These are phyloP conservation scores for Neodon shergylaensis DNA, from an alignment of 2,113 vertebrate species.

Conservation along the genomic window DNA sequence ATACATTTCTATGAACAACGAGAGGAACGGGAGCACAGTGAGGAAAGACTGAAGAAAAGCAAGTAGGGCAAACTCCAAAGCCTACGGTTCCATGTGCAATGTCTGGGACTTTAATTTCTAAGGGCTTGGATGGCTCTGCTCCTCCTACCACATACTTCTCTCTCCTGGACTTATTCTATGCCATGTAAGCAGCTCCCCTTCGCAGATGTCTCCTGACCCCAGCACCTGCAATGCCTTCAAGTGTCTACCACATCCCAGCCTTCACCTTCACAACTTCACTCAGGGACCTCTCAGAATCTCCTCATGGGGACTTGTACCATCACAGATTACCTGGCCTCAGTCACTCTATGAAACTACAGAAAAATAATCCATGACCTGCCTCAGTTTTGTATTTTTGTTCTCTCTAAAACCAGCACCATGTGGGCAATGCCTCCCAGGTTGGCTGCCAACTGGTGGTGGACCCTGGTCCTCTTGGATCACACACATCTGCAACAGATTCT, in stretches of 20 bases:
- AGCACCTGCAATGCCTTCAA: background rate
- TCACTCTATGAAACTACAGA: background rate
- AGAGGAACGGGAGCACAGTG: background rate
- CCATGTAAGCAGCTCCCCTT: background rate
- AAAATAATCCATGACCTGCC: background rate
- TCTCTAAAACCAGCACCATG: background rate
- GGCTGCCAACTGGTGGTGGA: background rate
- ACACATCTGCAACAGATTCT: background rate
- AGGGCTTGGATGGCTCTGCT: background rate
- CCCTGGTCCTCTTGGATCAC: background rate
- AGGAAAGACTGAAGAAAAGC: background rate
- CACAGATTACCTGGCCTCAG: background rate
- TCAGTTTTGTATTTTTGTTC: background rate
- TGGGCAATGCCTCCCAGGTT: background rate
- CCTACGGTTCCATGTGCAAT: background rate
- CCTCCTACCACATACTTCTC: background rate
- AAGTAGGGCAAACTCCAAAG: background rate
- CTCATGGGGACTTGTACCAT: background rate
- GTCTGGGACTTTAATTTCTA: background rate
- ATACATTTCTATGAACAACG: background rate
- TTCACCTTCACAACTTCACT: background rate
- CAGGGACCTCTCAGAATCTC: background rate
- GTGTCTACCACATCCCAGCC: background rate
- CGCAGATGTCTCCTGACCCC: background rate
- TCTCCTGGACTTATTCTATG: background rate